phyloP scores from a whole-genome alignment of 2,797 vertebrate genomes.

The Coendou prehensilis region DNA sequence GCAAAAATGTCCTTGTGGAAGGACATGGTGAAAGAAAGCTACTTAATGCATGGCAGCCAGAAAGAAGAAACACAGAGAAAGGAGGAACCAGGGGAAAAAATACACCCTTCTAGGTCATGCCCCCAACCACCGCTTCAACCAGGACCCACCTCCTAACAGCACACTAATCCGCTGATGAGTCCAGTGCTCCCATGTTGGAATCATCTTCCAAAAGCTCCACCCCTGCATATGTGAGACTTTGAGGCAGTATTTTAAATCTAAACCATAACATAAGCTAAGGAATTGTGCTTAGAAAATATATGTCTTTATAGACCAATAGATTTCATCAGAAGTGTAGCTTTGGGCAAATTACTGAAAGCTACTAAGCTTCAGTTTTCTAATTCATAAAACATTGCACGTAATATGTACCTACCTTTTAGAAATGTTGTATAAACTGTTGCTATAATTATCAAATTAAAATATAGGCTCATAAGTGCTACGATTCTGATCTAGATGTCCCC shows the following conservation, averaged over 20 bases:
- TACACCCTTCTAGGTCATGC: background rate
- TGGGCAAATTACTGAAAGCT: background rate
- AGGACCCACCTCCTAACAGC: background rate
- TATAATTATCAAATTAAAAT: background rate
- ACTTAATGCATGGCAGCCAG: background rate
- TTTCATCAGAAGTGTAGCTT: background rate
- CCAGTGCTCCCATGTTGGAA: background rate
- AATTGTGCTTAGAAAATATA: background rate
- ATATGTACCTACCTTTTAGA: background rate
- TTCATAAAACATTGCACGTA: background rate
- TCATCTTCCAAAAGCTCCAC: background rate
- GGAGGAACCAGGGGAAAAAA: background rate
- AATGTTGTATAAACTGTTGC: background rate
- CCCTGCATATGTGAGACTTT: background rate
- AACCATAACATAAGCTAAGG: background rate
- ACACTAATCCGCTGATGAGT: background rate
- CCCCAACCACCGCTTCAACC: background rate
- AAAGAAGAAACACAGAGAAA: background rate
- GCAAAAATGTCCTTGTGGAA: background rate
- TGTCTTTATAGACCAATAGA: background rate
- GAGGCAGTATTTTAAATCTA: background rate
- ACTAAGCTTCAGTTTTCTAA: background rate
- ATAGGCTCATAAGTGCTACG: background rate
- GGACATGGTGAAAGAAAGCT: background rate
- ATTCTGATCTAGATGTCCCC: background rate